These are phyloP conservation scores for Aplochiton taeniatus DNA, from an alignment of 2,797 vertebrate genomes.

Conservation along the genomic window DNA sequence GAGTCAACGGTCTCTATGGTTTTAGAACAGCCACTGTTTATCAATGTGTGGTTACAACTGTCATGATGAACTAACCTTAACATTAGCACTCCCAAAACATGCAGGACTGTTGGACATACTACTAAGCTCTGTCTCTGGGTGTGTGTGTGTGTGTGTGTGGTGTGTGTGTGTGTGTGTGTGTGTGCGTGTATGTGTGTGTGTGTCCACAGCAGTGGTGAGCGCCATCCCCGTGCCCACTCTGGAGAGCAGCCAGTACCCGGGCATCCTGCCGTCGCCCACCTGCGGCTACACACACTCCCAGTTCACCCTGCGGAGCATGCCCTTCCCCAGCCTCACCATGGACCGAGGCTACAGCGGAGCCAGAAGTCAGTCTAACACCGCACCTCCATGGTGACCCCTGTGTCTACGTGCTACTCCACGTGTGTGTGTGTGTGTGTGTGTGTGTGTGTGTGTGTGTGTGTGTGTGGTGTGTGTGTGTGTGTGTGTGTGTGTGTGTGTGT, in stretches of 20 bases:
- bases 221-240: constrained; percentile 91
- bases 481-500: background rate
- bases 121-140: constrained; percentile 19
- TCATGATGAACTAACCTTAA: too few relatives aligned
- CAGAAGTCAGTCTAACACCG: constrained; percentile 62
- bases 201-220: constrained; percentile 84
- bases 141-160: constrained; percentile 9
- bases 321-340: constrained; percentile 87
- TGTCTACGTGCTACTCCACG: too few relatives aligned
- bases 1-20: too few relatives aligned
- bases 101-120: too few relatives aligned
- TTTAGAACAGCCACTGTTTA: too few relatives aligned
- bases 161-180: constrained; percentile 13
- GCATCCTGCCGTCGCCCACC: constrained; percentile 89
- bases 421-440: background rate
- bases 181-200: constrained; percentile 5
- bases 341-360: constrained; percentile 85
- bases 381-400: background rate
- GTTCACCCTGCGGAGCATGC: constrained; percentile 89
- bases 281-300: constrained; percentile 88
- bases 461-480: background rate
- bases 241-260: constrained; percentile 90
- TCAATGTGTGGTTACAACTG: too few relatives aligned
- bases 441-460: constrained; percentile 2
- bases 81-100: too few relatives aligned